Base-by-base conservation (phyloP, 2,888 invertebrate genomes). In the Microplitis manilae region DNA sequence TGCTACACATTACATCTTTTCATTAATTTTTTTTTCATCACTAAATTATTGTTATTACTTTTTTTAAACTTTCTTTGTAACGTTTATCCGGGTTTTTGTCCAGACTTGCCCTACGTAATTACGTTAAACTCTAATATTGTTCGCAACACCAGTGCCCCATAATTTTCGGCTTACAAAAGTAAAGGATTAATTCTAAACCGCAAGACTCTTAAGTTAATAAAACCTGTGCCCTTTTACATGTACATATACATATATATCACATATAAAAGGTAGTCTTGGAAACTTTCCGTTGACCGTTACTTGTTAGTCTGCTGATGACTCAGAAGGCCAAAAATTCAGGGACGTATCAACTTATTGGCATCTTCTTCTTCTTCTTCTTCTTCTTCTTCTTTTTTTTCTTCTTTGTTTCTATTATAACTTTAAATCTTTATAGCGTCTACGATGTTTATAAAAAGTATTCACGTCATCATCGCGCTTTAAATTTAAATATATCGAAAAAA, bases 281-380 rank as follows among this genome's bases (percentile, higher is more conserved):
- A 86, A 86, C 84, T 85, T 86, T 86, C 85, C 85, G 83, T 83
- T 84, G 85, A 84, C 85, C 85, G 85, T 85, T 85, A 85, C 76
- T 78, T 77, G 65, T 76, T 50, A 65, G 73, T 75, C 70, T 75
- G 73, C 71, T 65, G 75, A 75, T 84, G 84, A 85, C 82, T 85
- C 85, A 85, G 82, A 83, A 82, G 75, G 69, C 75, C 78, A 62
- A 69, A 69, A 73, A 79, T 62, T 76, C 80, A 80, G 81, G 80
- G 79, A 75, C 80, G 81, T 77, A 76, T 60, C 65, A 67, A 74
- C n/a, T 50, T 41, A 75, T 75, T 60, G 62, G 71, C 39, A 59
- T 71, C 40, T n/a, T 59, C 60, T 60, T 17, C 8, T 20, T 59
- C 60, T 60, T 17, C 8, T n/a, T n/a, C n/a, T n/a, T n/a, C n/a